Base-by-base conservation (phyloP, 1,140 invertebrate genomes). In the Oryctes rhinoceros region DNA sequence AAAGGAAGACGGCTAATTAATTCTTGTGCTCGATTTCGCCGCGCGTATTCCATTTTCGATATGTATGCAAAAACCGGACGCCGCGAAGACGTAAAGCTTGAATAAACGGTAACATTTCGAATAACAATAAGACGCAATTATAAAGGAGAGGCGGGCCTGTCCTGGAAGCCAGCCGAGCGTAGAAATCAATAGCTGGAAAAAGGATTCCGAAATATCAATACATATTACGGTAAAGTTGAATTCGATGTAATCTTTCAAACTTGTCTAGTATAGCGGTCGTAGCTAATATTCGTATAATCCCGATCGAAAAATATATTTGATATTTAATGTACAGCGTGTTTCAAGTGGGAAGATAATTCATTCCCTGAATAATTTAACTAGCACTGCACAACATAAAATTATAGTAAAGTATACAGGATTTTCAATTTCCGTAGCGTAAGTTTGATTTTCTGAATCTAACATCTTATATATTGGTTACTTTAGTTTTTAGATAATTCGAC, bases 91-190 rank as follows among this genome's bases (percentile, higher is more conserved):
- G 20, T 67, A 67, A 67, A 24, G 65, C 65, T 13, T 67, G 30
- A 67, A 67, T 67, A 67, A 67, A 67, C 65, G 65, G 18, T 67
- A 35, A 35, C 30, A 67, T 67, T 67, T 67, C 65, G 13, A 67
- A 67, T 67, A 67, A 67, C 65, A 30, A 67, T 67, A 67, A 67
- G 20, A 67, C 65, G 65, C n/a, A 67, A 67, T 67, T 20, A 67
- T 67, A 67, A 35, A 13, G 65, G 2, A 53, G 49, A 53, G 24
- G 24, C 49, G 49, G 13, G 11, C 13, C 49, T 53, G 49, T 18
- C 24, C 24, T 53, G 1, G n/a, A 53, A 53, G 49, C n/a, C n/a
- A 53, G n/a, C 49, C 13, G 49, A 53, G 49, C 49, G 49, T 13
- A 53, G 49, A 53, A 53, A 53, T 53, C 49, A 53, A 53, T 53